phyloP scores from a whole-genome alignment of 2,113 vertebrate genomes.

The Coptodon rendalli region DNA sequence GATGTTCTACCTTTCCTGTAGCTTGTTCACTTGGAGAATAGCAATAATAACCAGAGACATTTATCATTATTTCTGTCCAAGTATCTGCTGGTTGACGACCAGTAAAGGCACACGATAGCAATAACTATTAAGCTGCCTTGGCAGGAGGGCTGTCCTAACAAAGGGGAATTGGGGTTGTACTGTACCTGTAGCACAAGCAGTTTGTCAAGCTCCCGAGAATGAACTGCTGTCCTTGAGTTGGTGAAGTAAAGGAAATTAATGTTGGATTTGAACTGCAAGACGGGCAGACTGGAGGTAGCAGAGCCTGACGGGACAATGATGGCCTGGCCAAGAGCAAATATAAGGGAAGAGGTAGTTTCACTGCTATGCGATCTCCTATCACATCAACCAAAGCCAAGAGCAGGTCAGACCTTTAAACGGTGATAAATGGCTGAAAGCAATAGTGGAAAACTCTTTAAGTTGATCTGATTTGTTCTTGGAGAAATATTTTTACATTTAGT shows the following conservation, averaged over 20 bases:
- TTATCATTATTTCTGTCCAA: background rate
- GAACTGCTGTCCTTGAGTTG: conserved; percentile 39
- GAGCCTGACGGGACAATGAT: conserved; percentile 50
- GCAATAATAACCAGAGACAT: background rate
- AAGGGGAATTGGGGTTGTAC: background rate
- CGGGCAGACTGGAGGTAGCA: conserved; percentile 19
- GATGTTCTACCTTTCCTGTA: background rate
- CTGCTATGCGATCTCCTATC: conserved; percentile 6
- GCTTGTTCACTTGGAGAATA: background rate
- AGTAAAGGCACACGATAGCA: background rate
- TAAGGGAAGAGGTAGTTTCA: conserved; percentile 1
- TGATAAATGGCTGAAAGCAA: conserved; percentile 17
- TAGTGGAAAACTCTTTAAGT: background rate
- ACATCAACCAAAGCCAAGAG: background rate
- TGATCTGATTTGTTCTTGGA: background rate
- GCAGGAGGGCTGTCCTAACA: background rate
- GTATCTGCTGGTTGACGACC: background rate
- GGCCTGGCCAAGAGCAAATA: conserved; percentile 23
- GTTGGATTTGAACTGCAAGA: conserved; percentile 27
- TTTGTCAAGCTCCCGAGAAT: conserved; percentile 7
- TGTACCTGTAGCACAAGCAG: background rate
- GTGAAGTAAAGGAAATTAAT: conserved; percentile 41
- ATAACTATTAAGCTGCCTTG: background rate
- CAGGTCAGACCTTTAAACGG: background rate
- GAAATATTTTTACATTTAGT: background rate